These are phyloP conservation scores for Vimba vimba DNA, from an alignment of 2,113 vertebrate genomes.

Conservation along the genomic window DNA sequence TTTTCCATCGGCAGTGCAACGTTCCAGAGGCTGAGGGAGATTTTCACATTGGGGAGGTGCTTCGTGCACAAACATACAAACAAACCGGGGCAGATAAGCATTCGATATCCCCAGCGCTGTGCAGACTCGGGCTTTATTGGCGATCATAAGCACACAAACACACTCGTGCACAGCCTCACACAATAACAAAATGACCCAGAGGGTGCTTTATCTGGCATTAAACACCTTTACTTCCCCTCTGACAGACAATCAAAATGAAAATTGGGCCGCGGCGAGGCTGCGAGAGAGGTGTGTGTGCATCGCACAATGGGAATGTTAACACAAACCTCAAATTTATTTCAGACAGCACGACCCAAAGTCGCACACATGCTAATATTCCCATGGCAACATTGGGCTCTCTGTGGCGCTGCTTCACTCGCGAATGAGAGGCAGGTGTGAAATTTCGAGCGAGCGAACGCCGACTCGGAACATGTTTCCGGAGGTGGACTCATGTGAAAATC, in stretches of 20 bases:
- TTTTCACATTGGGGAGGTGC: conserved; percentile 76
- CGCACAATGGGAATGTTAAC: conserved; percentile 69
- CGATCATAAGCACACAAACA: conserved; percentile 59
- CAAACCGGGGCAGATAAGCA: conserved; percentile 36
- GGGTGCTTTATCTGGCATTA: conserved; percentile 73
- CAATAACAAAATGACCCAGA: conserved; percentile 56
- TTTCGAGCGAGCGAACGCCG: not conserved
- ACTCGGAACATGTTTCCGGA: not conserved
- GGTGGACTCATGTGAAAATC: conserved; percentile 58
- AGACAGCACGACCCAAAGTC: conserved; percentile 65
- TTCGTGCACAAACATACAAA: conserved; percentile 57
- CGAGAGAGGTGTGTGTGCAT: conserved; percentile 56
- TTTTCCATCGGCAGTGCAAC: conserved; percentile 75
- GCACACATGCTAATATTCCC: conserved; percentile 70
- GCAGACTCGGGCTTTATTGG: conserved; percentile 66
- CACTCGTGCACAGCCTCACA: conserved; percentile 56
- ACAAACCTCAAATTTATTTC: conserved; percentile 72
- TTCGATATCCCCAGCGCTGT: conserved; percentile 54
- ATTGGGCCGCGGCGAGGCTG: conserved; percentile 64
- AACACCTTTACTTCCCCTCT: conserved; percentile 76
- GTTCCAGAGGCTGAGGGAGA: conserved; percentile 75
- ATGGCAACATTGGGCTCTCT: conserved; percentile 70
- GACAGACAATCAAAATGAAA: conserved; percentile 76
- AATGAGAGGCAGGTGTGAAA: conserved; percentile 64
- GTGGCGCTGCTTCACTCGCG: conserved; percentile 48